phyloP scores from a whole-genome alignment of 2,113 vertebrate genomes.

The Phaethon lepturus region DNA sequence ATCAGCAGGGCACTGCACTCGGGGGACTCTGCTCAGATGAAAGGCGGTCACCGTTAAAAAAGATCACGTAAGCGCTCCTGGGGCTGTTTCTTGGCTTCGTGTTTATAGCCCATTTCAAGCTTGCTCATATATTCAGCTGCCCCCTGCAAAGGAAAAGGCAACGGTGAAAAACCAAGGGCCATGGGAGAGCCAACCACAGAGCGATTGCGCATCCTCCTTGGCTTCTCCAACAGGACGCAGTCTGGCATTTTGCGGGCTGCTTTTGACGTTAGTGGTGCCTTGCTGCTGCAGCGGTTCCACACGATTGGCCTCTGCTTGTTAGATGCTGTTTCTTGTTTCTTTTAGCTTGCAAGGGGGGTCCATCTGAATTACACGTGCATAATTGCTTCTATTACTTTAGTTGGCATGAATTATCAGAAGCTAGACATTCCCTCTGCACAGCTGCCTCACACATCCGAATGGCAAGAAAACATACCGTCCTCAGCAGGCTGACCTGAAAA shows the following conservation, averaged over 20 bases:
- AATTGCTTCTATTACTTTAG: background rate
- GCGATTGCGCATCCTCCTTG: background rate
- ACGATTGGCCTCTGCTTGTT: background rate
- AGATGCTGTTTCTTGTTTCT: background rate
- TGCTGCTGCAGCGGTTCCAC: background rate
- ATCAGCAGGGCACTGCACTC: background rate
- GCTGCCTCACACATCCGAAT: background rate
- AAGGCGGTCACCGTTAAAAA: fast-evolving
- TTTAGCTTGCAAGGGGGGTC: background rate
- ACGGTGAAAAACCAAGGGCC: fast-evolving
- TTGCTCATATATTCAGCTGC: background rate
- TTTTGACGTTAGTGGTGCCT: background rate
- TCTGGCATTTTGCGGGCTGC: background rate
- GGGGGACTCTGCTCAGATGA: background rate
- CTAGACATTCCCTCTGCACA: background rate
- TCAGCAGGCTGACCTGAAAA: background rate
- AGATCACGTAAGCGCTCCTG: background rate
- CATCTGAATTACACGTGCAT: background rate
- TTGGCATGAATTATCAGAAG: background rate
- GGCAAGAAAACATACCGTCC: background rate
- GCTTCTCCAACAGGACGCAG: background rate
- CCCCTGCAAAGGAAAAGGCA: background rate
- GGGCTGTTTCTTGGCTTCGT: background rate
- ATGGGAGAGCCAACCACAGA: background rate
- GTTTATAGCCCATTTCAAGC: background rate